A percentile compares a stretch with the other conserved stretches of the same genome.
Evolutionary conservation across 2,797 vertebrate genomes (phyloP).

Genomic region (Varecia variegata): DNA sequence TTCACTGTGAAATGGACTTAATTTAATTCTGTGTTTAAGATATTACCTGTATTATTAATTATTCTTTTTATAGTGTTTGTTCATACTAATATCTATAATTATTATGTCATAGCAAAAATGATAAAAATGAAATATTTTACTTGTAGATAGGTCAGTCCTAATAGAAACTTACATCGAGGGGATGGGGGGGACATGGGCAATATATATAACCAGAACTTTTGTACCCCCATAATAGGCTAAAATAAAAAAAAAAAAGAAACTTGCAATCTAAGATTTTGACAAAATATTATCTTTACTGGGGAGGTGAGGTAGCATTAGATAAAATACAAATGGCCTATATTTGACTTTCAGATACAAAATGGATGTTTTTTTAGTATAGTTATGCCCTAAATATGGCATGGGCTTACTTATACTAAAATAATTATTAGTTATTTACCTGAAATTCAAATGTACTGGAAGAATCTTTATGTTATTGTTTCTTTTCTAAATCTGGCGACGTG

Average conservation of each 20-base stretch:
- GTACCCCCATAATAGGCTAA: too few relatives aligned
- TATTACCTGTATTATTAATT: constrained; percentile 2
- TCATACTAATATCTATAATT: not conserved
- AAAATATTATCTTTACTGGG: not conserved
- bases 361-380: not conserved
- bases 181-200: too few relatives aligned
- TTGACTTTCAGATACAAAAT: not conserved
- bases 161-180: not conserved
- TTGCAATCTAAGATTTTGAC: not conserved
- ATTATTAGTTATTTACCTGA: not conserved
- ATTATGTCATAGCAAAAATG: not conserved
- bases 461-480: not conserved
- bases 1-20: not conserved
- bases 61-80: not conserved
- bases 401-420: not conserved
- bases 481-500: not conserved
- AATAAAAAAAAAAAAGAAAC: too few relatives aligned
- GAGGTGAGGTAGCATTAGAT: not conserved
- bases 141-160: not conserved
- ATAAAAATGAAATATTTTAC: not conserved
- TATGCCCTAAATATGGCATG: not conserved
- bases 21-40: not conserved
- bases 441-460: not conserved
- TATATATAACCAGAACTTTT: too few relatives aligned
- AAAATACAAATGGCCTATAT: not conserved